phyloP scores from a whole-genome alignment of 2,797 vertebrate species.

The Etheostoma perlongum region DNA sequence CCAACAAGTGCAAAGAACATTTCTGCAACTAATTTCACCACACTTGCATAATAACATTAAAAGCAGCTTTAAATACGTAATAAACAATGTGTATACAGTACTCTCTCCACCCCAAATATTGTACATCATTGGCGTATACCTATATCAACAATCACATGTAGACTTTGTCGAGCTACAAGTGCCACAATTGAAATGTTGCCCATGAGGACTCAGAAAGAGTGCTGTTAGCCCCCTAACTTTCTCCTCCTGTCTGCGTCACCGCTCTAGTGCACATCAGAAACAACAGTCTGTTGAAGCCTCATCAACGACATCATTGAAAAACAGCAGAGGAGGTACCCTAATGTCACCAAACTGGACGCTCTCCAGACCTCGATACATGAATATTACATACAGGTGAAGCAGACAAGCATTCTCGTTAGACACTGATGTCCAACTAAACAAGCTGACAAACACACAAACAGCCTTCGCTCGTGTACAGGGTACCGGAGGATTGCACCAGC shows the following conservation, averaged over 20 bases:
- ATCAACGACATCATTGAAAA: conserved; percentile 49
- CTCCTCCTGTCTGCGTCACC: conserved; percentile 17
- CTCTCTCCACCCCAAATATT: neutral
- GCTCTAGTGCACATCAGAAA: conserved; percentile 52
- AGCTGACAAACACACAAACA: conserved; percentile 48
- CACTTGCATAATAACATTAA: neutral
- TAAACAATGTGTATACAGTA: neutral
- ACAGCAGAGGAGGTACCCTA: conserved; percentile 44
- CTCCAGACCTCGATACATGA: conserved; percentile 57
- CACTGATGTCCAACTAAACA: conserved; percentile 48
- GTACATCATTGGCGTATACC: neutral
- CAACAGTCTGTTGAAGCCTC: conserved; percentile 48
- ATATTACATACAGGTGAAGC: conserved; percentile 55
- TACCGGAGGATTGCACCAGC: conserved; percentile 17
- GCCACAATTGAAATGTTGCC: conserved; percentile 32
- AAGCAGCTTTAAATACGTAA: neutral
- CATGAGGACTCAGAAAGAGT: conserved; percentile 4
- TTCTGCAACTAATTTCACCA: neutral
- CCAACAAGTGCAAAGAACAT: neutral
- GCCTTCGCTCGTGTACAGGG: conserved; percentile 12
- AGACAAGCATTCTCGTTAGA: conserved; percentile 52
- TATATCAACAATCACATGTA: neutral
- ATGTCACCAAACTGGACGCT: conserved; percentile 52
- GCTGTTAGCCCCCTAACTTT: conserved; percentile 18
- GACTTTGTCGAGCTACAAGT: neutral